Evolutionary conservation across 2,888 invertebrate genomes (phyloP), one percentile per base, ranked within the genome.

Genomic region (Steromphala cineraria): DNA sequence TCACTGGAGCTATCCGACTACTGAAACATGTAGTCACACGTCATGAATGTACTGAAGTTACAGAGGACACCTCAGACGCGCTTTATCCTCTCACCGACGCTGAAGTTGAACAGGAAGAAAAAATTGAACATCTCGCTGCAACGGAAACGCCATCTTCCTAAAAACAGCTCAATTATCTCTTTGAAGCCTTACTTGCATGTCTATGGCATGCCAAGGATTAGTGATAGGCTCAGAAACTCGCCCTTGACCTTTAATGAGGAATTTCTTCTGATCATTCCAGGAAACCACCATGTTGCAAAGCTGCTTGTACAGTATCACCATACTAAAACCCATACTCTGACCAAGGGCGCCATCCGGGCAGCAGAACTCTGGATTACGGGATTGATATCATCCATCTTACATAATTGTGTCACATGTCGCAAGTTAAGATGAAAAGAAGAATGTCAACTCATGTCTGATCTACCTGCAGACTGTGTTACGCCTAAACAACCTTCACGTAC

Each of bases 181-280:
- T 28, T 84, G 3, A 77, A 75, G 75, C 83, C 83, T 3, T 67
- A 78, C 17, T 1, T 86, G 17, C 83, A 83, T 80, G 80, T 67
- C 0, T 53, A 83, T 13, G 82, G 83, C 24, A 15, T 86, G 2
- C 80, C 80, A 0, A 62, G 86, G 52, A 82, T 83, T n/a, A 83
- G 83, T 17, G 82, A 83, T 2, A 28, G 84, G 0, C 56, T 86
- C 19, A 67, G 46, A 15, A 21, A 74, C 1, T 21, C 78, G 15
- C 8, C 55, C 13, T 17, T 62, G 2, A 31, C 31, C 24, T 24
- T 56, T 4, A 46, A 53, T 24, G 67, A 67, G 71, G 67, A 67
- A 36, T 40, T 56, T 28, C 53, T 31, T 24, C 8, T 80, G 7
- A 56, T 77, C 17, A 40, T 80, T 24, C 77, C 75, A 8, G 75